A percentile compares a stretch with the other conserved stretches of the same genome.
These are phyloP conservation scores for Drosophila flavopinicola DNA, from an alignment of 2,888 invertebrate species.

Conservation along the genomic window DNA sequence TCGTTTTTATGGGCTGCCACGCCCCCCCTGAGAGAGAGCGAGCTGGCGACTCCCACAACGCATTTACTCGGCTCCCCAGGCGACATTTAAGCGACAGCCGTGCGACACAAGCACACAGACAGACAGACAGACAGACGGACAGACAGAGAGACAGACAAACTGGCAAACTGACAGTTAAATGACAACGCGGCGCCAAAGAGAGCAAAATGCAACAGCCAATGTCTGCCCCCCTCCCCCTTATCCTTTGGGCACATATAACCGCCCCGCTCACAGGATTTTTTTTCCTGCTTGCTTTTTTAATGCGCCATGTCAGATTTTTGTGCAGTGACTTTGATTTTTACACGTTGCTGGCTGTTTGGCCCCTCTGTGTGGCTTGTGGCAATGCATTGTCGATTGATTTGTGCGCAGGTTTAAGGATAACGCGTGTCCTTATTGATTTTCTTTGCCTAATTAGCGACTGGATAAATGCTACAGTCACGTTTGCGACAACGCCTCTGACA, in stretches of 20 bases:
- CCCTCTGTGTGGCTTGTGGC: slow-evolving; percentile 18
- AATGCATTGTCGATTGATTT: slow-evolving; percentile 41
- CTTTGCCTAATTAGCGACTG: slow-evolving; percentile 51
- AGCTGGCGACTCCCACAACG: slow-evolving; percentile 5
- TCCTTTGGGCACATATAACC: background rate
- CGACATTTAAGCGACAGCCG: slow-evolving; percentile 70
- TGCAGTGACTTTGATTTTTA: slow-evolving; percentile 43
- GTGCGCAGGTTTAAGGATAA: slow-evolving; percentile 3
- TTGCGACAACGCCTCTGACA: slow-evolving; percentile 15
- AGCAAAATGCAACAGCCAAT: slow-evolving; percentile 40
- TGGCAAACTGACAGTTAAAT: slow-evolving; percentile 71
- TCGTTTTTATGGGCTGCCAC: slow-evolving; percentile 17
- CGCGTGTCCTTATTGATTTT: slow-evolving; percentile 49
- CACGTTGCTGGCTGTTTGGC: slow-evolving; percentile 16
- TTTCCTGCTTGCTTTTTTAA: slow-evolving; percentile 6
- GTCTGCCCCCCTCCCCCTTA: slow-evolving; percentile 6
- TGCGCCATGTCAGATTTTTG: slow-evolving; percentile 44
- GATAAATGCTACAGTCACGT: slow-evolving; percentile 51
- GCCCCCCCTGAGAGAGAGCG: background rate
- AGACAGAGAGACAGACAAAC: too few species aligned
- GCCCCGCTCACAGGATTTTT: background rate
- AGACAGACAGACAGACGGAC: slow-evolving; percentile 72
- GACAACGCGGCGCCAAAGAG: slow-evolving; percentile 47
- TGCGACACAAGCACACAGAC: slow-evolving; percentile 53
- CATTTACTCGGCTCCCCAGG: slow-evolving; percentile 32